Evolutionary conservation across 1,140 invertebrate species (phyloP).

Genomic region (Lordiphosa mommai): DNA sequence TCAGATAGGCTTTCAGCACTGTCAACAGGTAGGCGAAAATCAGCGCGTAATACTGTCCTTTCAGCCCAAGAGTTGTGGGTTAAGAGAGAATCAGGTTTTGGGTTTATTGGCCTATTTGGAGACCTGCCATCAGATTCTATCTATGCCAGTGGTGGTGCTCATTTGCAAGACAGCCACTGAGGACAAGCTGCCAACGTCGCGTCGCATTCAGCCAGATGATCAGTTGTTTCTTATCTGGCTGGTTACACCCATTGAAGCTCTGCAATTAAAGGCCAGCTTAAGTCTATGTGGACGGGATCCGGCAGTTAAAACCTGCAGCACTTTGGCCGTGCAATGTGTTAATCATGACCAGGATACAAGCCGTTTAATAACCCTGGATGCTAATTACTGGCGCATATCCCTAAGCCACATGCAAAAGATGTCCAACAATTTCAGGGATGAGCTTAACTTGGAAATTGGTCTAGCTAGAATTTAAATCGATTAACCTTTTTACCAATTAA

Average conservation of each 20-base stretch:
- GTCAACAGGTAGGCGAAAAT: conserved; percentile 19
- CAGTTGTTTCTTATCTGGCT: conserved; percentile 49
- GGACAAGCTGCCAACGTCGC: not conserved
- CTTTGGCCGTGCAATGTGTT: conserved; percentile 21
- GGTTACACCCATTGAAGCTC: conserved; percentile 27
- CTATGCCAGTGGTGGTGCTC: conserved; percentile 44
- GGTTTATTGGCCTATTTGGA: conserved; percentile 35
- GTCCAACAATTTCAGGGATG: conserved; percentile 50
- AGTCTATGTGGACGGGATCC: conserved; percentile 37
- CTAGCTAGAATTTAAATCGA: conserved; percentile 2
- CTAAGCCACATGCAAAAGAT: conserved; percentile 23
- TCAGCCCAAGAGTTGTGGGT: conserved; percentile 1
- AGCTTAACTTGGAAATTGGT: conserved; percentile 40
- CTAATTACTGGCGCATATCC: conserved; percentile 38
- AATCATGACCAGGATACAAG: conserved; percentile 3
- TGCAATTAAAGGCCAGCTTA: conserved; percentile 30
- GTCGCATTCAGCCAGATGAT: not conserved
- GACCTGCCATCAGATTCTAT: too few relatives aligned
- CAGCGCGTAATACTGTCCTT: conserved; percentile 34
- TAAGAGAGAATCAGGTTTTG: conserved; percentile 33
- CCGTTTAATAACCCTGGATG: conserved; percentile 20
- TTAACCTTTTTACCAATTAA: not conserved
- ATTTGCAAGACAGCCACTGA: conserved; percentile 29
- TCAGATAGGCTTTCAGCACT: not conserved
- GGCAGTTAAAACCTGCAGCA: conserved; percentile 1